Percentiles rank a stretch among this genome's conserved stretches.
Conservation (phyloP, 2,113 vertebrate genomes). For the Isurus oxyrinchus region DNA sequence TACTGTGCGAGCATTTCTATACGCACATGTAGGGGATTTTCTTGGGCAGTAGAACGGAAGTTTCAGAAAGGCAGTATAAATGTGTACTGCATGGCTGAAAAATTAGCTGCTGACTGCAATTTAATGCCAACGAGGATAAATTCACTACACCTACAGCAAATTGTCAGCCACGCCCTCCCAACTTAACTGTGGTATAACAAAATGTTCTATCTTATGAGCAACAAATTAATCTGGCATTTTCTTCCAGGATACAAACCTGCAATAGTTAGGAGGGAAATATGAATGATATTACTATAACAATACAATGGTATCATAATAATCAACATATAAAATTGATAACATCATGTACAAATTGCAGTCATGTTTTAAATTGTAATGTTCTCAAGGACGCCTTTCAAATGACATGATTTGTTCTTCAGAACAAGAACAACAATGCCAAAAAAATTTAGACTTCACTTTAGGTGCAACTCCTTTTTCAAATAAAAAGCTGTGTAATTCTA, state of each 20-base stretch:
- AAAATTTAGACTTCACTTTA: not conserved
- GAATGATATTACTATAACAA: not conserved
- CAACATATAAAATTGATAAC: slow-evolving; percentile 13
- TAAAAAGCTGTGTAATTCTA: not conserved
- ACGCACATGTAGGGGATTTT: not conserved
- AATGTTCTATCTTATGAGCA: not conserved
- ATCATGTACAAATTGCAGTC: slow-evolving; percentile 1
- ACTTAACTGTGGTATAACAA: not conserved
- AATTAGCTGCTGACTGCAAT: not conserved
- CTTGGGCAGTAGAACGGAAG: not conserved
- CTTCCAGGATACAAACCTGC: not conserved
- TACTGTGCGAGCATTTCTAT: not conserved
- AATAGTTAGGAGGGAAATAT: not conserved
- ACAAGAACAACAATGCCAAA: not conserved
- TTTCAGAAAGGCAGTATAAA: not conserved
- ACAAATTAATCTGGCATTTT: not conserved
- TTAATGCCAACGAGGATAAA: not conserved
- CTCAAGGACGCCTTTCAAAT: not conserved
- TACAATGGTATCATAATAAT: slow-evolving; percentile 3
- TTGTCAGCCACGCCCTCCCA: not conserved
- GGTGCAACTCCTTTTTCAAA: not conserved
- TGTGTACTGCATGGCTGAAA: not conserved
- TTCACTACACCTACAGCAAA: not conserved
- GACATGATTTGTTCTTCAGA: not conserved
- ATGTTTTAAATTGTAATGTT: not conserved